Base-by-base conservation (phyloP, 1,140 invertebrate genomes). In the Diachasmimorpha longicaudata region DNA sequence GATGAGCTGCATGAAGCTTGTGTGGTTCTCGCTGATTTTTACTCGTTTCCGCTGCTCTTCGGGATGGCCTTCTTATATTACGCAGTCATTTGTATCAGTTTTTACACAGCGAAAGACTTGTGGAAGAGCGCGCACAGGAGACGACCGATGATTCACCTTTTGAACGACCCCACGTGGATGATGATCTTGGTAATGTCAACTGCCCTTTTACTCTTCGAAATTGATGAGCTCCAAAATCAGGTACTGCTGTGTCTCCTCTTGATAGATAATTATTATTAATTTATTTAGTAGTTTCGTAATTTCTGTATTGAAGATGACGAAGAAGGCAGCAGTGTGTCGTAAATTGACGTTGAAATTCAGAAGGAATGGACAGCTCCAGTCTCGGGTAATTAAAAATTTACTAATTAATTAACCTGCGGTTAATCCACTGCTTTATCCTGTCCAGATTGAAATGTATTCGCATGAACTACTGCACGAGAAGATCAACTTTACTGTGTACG, bases 401-500 rank as follows among this genome's bases (percentile, higher is more conserved):
- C 31, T 31, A 31, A 31, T 6, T 31, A 31, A 31, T 31, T 31
- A 6, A 31, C n/a, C n/a, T n/a, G n/a, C n/a, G n/a, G n/a, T n/a
- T n/a, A n/a, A n/a, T n/a, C n/a, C n/a, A n/a, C 31, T 31, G 31
- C 6, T 31, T 31, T 3, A 31, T 31, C 31, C 31, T 31, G 31
- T 66, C 9, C 69, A 79, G 44, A 63, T 79, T 46, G 79, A 79
- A 75, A 80, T 79, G 19, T 72, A 73, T 14, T 23, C 11, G 9
- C 58, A 25, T 11, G 78, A 83, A 71, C 72, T 81, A 42, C 72
- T 79, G 16, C 79, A 80, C 16, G 67, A 72, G 70, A 76, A 79
- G n/a, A 19, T 81, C 11, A 76, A 79, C 23, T 83, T 83, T 70
- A 83, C 79, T 3, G 80, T 80, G 10, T 79, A 71, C 63, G 82